Percentiles rank a stretch among this genome's conserved stretches.
phyloP scores from a whole-genome alignment of 2,113 vertebrate genomes.

The Apeltes quadracus region DNA sequence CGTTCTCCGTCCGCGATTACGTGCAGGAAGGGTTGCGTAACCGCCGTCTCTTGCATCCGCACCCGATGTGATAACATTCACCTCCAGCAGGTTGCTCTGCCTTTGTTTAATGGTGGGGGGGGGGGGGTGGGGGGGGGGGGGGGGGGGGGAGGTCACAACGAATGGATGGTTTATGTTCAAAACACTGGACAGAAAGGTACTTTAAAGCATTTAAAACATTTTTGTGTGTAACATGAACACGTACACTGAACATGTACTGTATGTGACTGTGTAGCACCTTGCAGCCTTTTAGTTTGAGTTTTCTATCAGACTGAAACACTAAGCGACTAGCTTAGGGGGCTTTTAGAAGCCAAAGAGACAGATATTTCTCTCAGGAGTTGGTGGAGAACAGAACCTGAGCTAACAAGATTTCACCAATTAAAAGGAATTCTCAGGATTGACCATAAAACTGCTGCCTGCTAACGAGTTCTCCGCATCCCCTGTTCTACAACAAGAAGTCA shows the following conservation, averaged over 20 bases:
- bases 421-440: not conserved
- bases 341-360: not conserved
- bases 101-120: not conserved
- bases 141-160: not conserved
- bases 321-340: not conserved
- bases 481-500: not conserved
- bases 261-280: not conserved
- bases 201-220: not conserved
- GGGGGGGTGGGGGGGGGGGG: no score
- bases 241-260: no score
- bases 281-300: not conserved
- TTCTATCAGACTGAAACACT: not conserved
- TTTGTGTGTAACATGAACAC: no score
- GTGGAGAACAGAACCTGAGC: conserved; percentile 2
- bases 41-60: not conserved
- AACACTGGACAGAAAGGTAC: not conserved
- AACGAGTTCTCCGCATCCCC: not conserved
- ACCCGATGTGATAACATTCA: not conserved
- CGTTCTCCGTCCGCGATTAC: not conserved
- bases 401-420: not conserved
- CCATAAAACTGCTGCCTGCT: not conserved
- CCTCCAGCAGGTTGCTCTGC: not conserved
- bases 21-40: not conserved
- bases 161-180: not conserved
- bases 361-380: not conserved